Conservation (phyloP, 2,113 vertebrate genomes). For the Oryzias celebensis region DNA sequence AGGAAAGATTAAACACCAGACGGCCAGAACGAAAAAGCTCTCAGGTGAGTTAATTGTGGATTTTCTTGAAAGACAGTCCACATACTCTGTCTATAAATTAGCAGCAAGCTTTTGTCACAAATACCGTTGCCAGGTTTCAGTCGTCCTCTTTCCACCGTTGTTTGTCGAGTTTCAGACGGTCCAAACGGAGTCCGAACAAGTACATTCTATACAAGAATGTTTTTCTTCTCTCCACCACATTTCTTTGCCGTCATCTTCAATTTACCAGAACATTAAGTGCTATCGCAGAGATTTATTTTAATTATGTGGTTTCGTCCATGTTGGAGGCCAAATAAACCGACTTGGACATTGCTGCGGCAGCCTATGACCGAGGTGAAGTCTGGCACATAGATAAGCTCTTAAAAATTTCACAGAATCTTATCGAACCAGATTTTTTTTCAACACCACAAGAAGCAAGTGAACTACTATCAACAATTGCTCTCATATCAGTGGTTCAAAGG, state of each 20-base stretch:
- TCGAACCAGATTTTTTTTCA: conserved; percentile 27
- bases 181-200: neutral
- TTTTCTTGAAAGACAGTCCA: conserved; percentile 19
- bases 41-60: conserved; percentile 22
- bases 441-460: conserved; percentile 14
- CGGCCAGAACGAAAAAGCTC: neutral
- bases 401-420: conserved; percentile 14
- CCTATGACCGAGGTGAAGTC: conserved; percentile 8
- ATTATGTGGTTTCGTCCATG: conserved; percentile 34
- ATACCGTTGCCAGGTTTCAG: conserved; percentile 34
- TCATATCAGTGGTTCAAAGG: neutral
- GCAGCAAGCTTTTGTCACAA: conserved; percentile 21
- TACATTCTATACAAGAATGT: conserved; percentile 17
- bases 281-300: conserved; percentile 47
- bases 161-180: conserved; percentile 22
- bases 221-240: neutral
- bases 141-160: conserved; percentile 24
- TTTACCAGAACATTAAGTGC: conserved; percentile 32
- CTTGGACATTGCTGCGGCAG: conserved; percentile 22
- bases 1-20: neutral
- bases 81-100: conserved; percentile 30
- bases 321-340: conserved; percentile 45
- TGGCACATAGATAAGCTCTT: conserved; percentile 10
- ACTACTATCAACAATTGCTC: conserved; percentile 20
- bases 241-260: conserved; percentile 42